These are phyloP conservation scores for Pomatostomus ruficeps DNA, from an alignment of 2,113 vertebrate genomes.

Conservation along the genomic window DNA sequence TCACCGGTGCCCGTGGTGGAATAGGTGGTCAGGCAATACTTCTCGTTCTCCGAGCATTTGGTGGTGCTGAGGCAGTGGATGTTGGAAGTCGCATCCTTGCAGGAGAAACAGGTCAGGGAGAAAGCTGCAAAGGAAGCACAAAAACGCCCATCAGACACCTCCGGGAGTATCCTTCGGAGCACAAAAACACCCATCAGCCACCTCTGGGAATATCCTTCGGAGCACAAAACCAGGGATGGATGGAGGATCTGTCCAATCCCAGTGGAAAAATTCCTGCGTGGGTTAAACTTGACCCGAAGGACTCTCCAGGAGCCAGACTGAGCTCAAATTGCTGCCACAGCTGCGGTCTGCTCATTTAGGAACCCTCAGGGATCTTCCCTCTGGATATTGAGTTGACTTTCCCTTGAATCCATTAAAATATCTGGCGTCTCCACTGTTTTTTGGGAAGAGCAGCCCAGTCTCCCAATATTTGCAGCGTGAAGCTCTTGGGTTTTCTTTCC, in stretches of 20 bases:
- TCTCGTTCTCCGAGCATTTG: not conserved
- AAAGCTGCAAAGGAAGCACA: not conserved
- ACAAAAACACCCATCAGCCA: not conserved
- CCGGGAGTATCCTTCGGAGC: not conserved
- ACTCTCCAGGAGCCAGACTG: not conserved
- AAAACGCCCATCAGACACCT: not conserved
- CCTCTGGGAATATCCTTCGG: not conserved
- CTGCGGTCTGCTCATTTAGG: not conserved
- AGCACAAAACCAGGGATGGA: not conserved
- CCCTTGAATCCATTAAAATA: not conserved
- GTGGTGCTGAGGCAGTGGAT: not conserved
- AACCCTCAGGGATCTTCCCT: not conserved
- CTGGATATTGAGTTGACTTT: not conserved
- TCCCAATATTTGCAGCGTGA: not conserved
- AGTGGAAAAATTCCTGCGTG: too few relatives aligned
- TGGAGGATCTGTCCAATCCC: not conserved
- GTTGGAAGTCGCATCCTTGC: conserved; percentile 31
- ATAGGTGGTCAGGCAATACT: conserved; percentile 47
- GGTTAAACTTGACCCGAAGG: not conserved
- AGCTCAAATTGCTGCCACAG: not conserved
- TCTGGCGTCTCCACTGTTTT: not conserved
- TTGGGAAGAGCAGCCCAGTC: not conserved
- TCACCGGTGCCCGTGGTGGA: not conserved
- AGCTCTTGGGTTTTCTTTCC: not conserved
- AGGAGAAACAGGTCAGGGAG: conserved; percentile 21